These are phyloP conservation scores for Cirrhinus molitorella DNA, from an alignment of 2,797 vertebrate species.

Conservation along the genomic window DNA sequence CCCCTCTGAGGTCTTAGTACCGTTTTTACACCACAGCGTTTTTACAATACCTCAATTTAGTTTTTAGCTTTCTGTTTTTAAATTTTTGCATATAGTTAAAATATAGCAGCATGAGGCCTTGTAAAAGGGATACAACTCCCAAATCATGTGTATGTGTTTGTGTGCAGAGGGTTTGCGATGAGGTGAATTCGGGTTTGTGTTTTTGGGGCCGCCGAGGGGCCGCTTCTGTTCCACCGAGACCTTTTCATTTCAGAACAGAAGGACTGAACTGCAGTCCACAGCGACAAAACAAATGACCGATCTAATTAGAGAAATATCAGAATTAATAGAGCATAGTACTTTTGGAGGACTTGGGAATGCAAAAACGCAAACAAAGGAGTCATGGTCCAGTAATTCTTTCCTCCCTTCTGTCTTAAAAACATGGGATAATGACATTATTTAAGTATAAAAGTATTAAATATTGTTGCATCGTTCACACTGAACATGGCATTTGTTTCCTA, in stretches of 20 bases:
- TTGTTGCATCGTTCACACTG: background rate
- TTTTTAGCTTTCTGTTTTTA: background rate
- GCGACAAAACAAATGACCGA: conserved; percentile 62
- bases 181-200: conserved; percentile 40
- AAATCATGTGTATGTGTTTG: background rate
- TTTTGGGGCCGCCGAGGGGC: conserved; percentile 47
- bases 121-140: background rate
- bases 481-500: background rate
- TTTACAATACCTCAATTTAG: background rate
- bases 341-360: conserved; percentile 63
- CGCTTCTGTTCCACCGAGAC: conserved; percentile 46
- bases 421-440: conserved; percentile 20
- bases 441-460: background rate
- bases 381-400: conserved; percentile 16
- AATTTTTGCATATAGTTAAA: background rate
- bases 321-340: conserved; percentile 77
- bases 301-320: conserved; percentile 75
- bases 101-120: background rate
- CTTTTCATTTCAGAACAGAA: conserved; percentile 42
- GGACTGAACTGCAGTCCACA: conserved; percentile 26
- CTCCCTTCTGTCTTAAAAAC: background rate
- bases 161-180: background rate
- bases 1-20: background rate
- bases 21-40: too few relatives aligned
- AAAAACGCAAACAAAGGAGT: conserved; percentile 61